A percentile compares a stretch with the other conserved stretches of the same genome.
Evolutionary conservation across 2,888 invertebrate species (phyloP).

Genomic region (Argyresthia goedartella): DNA sequence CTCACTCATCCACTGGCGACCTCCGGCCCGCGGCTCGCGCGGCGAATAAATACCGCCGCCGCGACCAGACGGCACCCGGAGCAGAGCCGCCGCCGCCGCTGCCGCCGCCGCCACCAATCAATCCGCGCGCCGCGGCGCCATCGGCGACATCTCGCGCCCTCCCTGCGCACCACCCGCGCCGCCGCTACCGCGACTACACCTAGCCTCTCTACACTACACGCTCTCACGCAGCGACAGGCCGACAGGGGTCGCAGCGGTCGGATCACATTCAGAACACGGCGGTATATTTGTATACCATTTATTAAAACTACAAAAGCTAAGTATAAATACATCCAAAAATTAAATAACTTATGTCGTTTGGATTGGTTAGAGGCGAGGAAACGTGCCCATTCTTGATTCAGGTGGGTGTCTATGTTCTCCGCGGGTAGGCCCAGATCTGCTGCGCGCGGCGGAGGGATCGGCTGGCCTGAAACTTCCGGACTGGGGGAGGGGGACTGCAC

Average conservation of each 20-base stretch:
- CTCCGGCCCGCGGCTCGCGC: conserved; percentile 69
- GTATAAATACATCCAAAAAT: conserved; percentile 19
- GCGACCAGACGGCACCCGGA: conserved; percentile 12
- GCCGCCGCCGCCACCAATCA: conserved; percentile 19
- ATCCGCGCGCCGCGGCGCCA: conserved; percentile 12
- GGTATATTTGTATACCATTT: conserved; percentile 27
- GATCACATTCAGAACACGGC: conserved; percentile 14
- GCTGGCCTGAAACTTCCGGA: too few species aligned
- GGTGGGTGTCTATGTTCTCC: conserved; percentile 21
- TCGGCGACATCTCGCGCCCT: not conserved
- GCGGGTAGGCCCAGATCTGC: conserved; percentile 21
- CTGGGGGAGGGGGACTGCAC: not conserved
- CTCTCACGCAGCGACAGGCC: conserved; percentile 10
- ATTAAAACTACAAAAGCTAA: conserved; percentile 39
- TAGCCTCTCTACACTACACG: not conserved
- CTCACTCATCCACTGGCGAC: conserved; percentile 55
- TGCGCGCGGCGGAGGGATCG: not conserved
- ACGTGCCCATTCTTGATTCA: conserved; percentile 31
- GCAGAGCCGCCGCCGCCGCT: conserved; percentile 14
- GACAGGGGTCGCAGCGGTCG: too few species aligned
- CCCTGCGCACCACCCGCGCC: not conserved
- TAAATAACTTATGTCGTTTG: conserved; percentile 14
- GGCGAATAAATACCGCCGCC: conserved; percentile 48
- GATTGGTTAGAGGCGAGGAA: conserved; percentile 29
- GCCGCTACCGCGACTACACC: conserved; percentile 2